These are phyloP conservation scores for Pyxicephalus adspersus DNA, from an alignment of 2,113 vertebrate species.

Conservation along the genomic window DNA sequence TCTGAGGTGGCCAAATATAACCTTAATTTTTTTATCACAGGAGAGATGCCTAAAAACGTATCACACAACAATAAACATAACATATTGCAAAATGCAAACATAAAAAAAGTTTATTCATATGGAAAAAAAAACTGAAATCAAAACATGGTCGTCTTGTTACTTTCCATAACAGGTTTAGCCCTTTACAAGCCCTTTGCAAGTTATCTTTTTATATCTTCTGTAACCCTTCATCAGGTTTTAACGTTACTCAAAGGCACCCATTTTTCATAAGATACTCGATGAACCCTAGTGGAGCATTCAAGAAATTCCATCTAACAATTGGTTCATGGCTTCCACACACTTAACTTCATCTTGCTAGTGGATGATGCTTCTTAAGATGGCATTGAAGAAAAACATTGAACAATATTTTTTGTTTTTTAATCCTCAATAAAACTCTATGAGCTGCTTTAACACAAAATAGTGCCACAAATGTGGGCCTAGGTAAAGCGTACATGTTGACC, in stretches of 20 bases:
- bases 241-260: neutral
- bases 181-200: neutral
- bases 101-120: neutral
- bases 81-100: neutral
- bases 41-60: neutral
- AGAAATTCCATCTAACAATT: too few relatives aligned
- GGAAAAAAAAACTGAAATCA: neutral
- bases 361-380: too few relatives aligned
- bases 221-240: neutral
- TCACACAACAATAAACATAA: neutral
- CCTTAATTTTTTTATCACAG: neutral
- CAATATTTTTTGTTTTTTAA: too few relatives aligned
- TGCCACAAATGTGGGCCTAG: too few relatives aligned
- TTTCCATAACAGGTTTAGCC: neutral
- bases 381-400: too few relatives aligned
- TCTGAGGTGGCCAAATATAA: too few relatives aligned
- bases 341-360: too few relatives aligned
- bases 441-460: too few relatives aligned
- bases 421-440: too few relatives aligned
- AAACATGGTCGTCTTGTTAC: neutral
- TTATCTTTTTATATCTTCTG: neutral
- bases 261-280: neutral
- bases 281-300: too few relatives aligned
- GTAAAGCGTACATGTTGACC: neutral
- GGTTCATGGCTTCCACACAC: too few relatives aligned